Conservation (phyloP, 2,888 invertebrate species). For the Crioceris asparagi region DNA sequence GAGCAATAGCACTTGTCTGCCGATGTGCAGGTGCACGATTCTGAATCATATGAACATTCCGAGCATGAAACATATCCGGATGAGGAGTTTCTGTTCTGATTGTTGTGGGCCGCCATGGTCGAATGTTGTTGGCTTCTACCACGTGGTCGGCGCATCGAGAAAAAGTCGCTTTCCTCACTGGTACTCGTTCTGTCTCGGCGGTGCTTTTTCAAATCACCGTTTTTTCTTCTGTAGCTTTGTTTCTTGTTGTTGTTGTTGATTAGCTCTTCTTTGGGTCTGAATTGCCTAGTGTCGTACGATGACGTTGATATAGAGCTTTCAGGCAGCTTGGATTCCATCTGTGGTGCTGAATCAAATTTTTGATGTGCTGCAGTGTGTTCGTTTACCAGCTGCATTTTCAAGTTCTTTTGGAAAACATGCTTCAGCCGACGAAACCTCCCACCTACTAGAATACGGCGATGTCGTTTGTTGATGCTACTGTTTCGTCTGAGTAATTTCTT, state of each 20-base stretch:
- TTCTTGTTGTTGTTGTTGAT: slow-evolving; percentile 25
- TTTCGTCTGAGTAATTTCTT: slow-evolving; percentile 55
- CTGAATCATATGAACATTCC: slow-evolving; percentile 77
- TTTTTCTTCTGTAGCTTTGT: slow-evolving; percentile 28
- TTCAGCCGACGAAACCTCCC: slow-evolving; percentile 33
- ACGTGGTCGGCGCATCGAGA: slow-evolving; percentile 27
- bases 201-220: slow-evolving; percentile 13
- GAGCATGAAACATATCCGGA: slow-evolving; percentile 75
- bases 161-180: slow-evolving; percentile 40
- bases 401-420: slow-evolving; percentile 49
- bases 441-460: slow-evolving; percentile 26
- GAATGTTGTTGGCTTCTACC: slow-evolving; percentile 17
- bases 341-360: slow-evolving; percentile 7
- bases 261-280: slow-evolving; percentile 46
- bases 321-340: slow-evolving; percentile 30
- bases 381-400: slow-evolving; percentile 32
- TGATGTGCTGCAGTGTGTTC: slow-evolving; percentile 12
- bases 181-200: slow-evolving; percentile 31
- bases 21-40: slow-evolving; percentile 64
- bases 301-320: slow-evolving; percentile 53
- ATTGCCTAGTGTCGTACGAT: slow-evolving; percentile 52
- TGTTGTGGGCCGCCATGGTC: slow-evolving; percentile 14
- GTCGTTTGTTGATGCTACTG: slow-evolving; percentile 26
- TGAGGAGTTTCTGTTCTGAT: slow-evolving; percentile 38
- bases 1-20: slow-evolving; percentile 83